Evolutionary conservation across 2,888 invertebrate genomes (phyloP), one percentile per base, ranked within the genome.

Genomic region (Trichacis sp.): DNA sequence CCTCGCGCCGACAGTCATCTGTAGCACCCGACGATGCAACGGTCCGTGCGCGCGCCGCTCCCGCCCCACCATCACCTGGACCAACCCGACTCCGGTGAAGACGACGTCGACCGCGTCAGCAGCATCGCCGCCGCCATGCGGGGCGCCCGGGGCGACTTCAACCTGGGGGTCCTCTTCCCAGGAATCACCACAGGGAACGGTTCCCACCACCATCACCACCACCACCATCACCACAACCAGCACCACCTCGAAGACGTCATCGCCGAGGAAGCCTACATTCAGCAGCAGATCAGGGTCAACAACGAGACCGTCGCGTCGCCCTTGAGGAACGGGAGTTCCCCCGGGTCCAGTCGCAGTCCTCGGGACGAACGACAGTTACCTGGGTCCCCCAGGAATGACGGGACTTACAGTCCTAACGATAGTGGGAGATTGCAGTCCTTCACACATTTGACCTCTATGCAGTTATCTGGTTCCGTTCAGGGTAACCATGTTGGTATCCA

Each of bases 1-100:
- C 78, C 77, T 73, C 78, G 77, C 63, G 68, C 68, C 67, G 73
- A 47, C 78, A 83, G 82, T 83, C 81, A 83, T 78, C 79, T 81
- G 79, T 77, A 76, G 75, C 79, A 77, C 75, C 78, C 78, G 68
- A 82, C 80, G 75, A 84, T 84, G 84, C 78, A 81, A 71, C 81
- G 80, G 69, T 84, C 81, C 79, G 75, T 73, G 52, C 75, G 70
- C 45, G 83, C 80, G 67, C 73, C 78, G 74, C 80, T 84, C 76
- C 79, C 82, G 40, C 70, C 82, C 15, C 24, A 24, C 8, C 59
- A 66, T 4, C 73, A 69, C 4, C 64, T 63, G 0, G 70, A 71
- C 5, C 64, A 62, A 1, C 36, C 36, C n/a, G 40, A 40, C 40
- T 40, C 40, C 5, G 40, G 40, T 1, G 60, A 69, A 0, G 79